phyloP scores from a whole-genome alignment of 2,888 invertebrate species.

The Zonitis immaculata region DNA sequence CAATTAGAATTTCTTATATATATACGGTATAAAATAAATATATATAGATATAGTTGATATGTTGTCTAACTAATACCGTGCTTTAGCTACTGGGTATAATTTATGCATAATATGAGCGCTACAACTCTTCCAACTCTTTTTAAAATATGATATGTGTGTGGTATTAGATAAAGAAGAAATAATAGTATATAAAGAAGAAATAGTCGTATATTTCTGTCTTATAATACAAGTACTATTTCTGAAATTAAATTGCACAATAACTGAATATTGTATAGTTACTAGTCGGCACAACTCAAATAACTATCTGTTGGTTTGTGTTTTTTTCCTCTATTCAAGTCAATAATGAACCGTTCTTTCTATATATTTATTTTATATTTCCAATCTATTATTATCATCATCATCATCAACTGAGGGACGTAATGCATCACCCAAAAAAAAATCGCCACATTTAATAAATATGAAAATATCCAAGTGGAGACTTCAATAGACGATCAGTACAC shows the following conservation, averaged over 20 bases:
- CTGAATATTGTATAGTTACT: constrained; percentile 1
- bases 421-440: not conserved
- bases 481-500: not conserved
- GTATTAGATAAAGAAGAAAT: not conserved
- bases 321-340: not conserved
- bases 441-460: not conserved
- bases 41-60: not conserved
- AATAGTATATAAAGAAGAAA: not conserved
- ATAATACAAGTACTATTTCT: not conserved
- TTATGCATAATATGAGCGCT: constrained; percentile 8
- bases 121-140: not conserved
- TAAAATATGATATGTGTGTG: constrained; percentile 5
- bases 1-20: constrained; percentile 13
- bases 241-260: constrained; percentile 1
- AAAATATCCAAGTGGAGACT: not conserved
- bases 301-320: not conserved
- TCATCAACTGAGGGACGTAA: no score
- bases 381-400: not conserved
- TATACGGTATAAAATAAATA: not conserved
- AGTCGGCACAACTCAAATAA: constrained; percentile 1
- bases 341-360: not conserved
- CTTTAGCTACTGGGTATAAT: constrained; percentile 8
- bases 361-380: not conserved
- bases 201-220: not conserved
- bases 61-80: constrained; percentile 7